Evolutionary conservation across 1,140 invertebrate species (phyloP).

Genomic region (Drosophila sturtevanti): DNA sequence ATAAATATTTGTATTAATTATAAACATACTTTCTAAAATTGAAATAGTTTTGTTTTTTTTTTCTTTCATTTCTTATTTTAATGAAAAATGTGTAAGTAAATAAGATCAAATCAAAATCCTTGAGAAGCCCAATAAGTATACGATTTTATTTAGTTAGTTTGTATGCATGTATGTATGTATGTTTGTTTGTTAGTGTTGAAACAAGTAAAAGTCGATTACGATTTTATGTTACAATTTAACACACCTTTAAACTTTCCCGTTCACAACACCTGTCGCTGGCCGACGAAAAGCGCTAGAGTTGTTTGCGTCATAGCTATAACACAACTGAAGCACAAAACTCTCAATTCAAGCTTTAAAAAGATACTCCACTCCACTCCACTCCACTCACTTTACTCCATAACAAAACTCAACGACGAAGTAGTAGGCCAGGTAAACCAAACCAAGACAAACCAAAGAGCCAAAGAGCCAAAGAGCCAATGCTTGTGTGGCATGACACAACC

Average conservation of each 20-base stretch:
- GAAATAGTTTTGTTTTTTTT: neutral
- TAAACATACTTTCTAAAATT: constrained; percentile 5
- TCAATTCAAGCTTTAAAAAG: constrained; percentile 12
- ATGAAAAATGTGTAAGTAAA: too few species aligned
- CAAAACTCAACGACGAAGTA: neutral
- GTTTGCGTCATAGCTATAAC: constrained; percentile 12
- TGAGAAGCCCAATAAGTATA: neutral
- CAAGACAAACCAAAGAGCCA: neutral
- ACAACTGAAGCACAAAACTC: constrained; percentile 15
- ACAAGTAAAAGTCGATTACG: constrained; percentile 7
- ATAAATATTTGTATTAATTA: neutral
- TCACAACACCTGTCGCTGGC: constrained; percentile 42
- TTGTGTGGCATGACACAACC: constrained; percentile 15
- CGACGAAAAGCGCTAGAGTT: constrained; percentile 9
- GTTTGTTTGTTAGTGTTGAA: neutral
- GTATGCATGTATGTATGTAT: too few species aligned
- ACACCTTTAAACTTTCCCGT: constrained; percentile 33
- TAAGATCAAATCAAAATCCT: neutral
- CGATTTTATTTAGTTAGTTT: neutral
- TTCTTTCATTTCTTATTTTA: too few species aligned
- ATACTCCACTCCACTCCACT: constrained; percentile 11
- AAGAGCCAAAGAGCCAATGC: constrained; percentile 8
- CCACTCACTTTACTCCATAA: neutral
- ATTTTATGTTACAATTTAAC: constrained; percentile 18
- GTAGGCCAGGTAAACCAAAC: constrained; percentile 10